Conservation (phyloP, 2,888 invertebrate genomes). For the Coleophora flavipennella region DNA sequence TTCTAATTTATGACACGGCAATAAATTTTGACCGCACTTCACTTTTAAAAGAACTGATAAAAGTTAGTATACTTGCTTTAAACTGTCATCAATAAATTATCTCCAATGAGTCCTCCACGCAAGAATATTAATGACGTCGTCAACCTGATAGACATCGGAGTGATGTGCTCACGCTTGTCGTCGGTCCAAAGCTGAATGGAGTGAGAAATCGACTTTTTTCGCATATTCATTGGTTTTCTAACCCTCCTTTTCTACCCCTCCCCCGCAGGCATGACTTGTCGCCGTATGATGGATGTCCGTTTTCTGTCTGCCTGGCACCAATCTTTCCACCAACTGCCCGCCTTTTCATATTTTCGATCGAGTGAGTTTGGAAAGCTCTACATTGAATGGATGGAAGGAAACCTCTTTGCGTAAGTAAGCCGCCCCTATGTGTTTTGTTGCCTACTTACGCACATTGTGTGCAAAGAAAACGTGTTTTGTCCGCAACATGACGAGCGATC, state of each 20-base stretch:
- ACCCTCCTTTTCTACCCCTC: conserved; percentile 11
- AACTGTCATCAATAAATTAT: no score
- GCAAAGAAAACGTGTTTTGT: not conserved
- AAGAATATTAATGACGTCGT: no score
- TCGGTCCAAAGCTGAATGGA: conserved; percentile 1
- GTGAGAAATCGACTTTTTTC: conserved; percentile 19
- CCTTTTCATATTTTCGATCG: conserved; percentile 15
- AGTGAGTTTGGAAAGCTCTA: conserved; percentile 9
- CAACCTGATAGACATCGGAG: no score
- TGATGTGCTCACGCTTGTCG: not conserved
- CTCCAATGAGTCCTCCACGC: no score
- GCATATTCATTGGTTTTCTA: conserved; percentile 22
- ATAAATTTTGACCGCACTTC: no score
- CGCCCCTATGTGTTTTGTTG: conserved; percentile 3
- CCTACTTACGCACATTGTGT: not conserved
- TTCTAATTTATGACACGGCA: no score
- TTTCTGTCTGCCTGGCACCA: conserved; percentile 7
- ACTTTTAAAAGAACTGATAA: no score
- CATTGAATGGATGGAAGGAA: conserved; percentile 4
- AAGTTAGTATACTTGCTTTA: no score
- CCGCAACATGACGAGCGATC: not conserved
- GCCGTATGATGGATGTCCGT: conserved; percentile 9
- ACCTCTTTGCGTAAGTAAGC: conserved; percentile 3
- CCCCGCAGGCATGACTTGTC: conserved; percentile 3
- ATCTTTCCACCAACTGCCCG: conserved; percentile 9